phyloP scores from a whole-genome alignment of 2,113 vertebrate species.

The Dromaius novaehollandiae region DNA sequence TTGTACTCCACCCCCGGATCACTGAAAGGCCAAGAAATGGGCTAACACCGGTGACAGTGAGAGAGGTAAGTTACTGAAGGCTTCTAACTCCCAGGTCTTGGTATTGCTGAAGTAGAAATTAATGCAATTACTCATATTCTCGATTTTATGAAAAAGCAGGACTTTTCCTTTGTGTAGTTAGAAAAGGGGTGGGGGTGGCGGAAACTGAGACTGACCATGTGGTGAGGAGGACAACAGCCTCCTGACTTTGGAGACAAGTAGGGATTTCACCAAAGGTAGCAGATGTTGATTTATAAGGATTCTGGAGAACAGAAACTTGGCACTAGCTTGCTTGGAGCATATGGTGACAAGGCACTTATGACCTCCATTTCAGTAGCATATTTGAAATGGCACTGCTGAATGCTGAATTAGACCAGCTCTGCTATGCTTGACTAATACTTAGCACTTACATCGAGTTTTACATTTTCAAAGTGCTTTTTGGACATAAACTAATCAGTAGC shows the following conservation, averaged over 20 bases:
- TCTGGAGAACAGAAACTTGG: not conserved
- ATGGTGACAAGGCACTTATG: not conserved
- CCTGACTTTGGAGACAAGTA: not conserved
- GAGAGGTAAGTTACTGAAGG: not conserved
- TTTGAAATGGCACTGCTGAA: not conserved
- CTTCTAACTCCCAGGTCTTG: not conserved
- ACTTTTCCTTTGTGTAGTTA: not conserved
- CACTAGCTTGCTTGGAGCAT: not conserved
- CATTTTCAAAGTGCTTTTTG: conserved; percentile 1
- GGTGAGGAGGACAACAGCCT: not conserved
- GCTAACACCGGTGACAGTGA: not conserved
- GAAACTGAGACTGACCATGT: not conserved
- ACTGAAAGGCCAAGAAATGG: not conserved
- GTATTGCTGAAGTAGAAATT: not conserved
- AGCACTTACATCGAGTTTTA: not conserved
- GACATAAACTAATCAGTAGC: not conserved
- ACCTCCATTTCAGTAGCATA: not conserved
- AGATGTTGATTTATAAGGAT: not conserved
- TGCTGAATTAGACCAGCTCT: not conserved
- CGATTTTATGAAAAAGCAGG: not conserved
- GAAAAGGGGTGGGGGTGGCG: not conserved
- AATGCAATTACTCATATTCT: not conserved
- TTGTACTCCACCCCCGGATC: not conserved
- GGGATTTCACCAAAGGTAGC: not conserved
- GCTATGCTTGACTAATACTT: not conserved